These are phyloP conservation scores for Micromussa lordhowensis DNA, from an alignment of 92 coral and sea anemone genomes.

Conservation along the genomic window DNA sequence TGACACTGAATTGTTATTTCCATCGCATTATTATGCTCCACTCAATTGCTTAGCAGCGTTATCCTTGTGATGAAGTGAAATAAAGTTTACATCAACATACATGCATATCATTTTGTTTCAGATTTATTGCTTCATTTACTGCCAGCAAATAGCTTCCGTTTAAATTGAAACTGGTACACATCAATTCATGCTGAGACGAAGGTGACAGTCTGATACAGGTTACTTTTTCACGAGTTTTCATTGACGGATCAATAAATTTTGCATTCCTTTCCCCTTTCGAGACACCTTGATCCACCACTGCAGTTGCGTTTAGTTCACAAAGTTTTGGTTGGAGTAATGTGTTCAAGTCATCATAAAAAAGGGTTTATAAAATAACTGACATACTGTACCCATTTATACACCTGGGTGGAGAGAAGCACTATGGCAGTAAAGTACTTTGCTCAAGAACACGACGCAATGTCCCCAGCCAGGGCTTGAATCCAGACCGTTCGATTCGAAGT, in stretches of 20 bases:
- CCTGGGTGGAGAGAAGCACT: too few relatives aligned
- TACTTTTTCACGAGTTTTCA: neutral
- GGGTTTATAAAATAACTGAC: too few relatives aligned
- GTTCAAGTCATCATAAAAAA: too few relatives aligned
- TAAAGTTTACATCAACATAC: neutral
- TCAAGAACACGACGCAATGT: too few relatives aligned
- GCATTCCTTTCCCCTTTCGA: neutral
- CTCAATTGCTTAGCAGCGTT: neutral
- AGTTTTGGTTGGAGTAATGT: too few relatives aligned
- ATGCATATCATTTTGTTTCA: too few relatives aligned
- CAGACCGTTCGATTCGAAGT: too few relatives aligned
- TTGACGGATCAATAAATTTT: neutral
- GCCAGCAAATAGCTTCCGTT: neutral
- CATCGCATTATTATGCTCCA: neutral
- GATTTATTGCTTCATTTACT: neutral
- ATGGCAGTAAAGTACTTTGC: too few relatives aligned
- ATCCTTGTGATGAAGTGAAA: neutral
- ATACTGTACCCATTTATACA: too few relatives aligned
- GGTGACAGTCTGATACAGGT: neutral
- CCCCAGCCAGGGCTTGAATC: too few relatives aligned
- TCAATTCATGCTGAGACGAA: neutral
- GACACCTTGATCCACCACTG: too few relatives aligned
- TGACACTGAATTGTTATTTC: neutral
- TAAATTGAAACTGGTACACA: neutral
- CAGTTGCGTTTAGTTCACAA: too few relatives aligned